phyloP scores from a whole-genome alignment of 1,140 invertebrate genomes.

The Drosophila watanabei region DNA sequence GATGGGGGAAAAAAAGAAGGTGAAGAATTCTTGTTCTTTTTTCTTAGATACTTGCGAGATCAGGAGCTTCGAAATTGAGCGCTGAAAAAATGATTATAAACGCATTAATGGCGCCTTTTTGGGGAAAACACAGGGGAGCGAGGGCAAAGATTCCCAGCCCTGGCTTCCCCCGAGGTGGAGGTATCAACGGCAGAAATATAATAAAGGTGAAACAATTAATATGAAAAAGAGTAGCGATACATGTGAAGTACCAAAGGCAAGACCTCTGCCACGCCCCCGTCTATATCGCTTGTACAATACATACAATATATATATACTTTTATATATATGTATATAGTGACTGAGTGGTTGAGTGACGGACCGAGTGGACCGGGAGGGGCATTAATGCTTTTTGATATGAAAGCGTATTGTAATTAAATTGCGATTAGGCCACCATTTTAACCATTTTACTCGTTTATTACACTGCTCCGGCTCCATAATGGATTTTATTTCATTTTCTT shows the following conservation, averaged over 20 bases:
- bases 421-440: conserved; percentile 85
- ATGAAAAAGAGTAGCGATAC: conserved; percentile 71
- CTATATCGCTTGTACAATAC: neutral
- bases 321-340: conserved; percentile 12
- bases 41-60: conserved; percentile 41
- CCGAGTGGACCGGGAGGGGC: conserved; percentile 44
- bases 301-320: neutral
- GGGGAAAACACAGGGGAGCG: neutral
- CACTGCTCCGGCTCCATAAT: conserved; percentile 80
- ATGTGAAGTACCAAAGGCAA: conserved; percentile 61
- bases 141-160: neutral
- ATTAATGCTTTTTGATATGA: conserved; percentile 84
- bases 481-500: conserved; percentile 82
- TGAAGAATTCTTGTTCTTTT: conserved; percentile 19
- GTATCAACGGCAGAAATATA: conserved; percentile 77
- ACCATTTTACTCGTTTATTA: conserved; percentile 81
- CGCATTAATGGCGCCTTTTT: conserved; percentile 81
- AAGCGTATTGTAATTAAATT: conserved; percentile 85
- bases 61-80: conserved; percentile 55
- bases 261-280: conserved; percentile 52
- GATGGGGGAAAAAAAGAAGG: neutral
- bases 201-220: conserved; percentile 84
- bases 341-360: conserved; percentile 49
- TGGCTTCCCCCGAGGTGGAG: conserved; percentile 11
- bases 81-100: conserved; percentile 82